Conservation (phyloP, 2,888 invertebrate genomes). For the Drosophila suboccidentalis region DNA sequence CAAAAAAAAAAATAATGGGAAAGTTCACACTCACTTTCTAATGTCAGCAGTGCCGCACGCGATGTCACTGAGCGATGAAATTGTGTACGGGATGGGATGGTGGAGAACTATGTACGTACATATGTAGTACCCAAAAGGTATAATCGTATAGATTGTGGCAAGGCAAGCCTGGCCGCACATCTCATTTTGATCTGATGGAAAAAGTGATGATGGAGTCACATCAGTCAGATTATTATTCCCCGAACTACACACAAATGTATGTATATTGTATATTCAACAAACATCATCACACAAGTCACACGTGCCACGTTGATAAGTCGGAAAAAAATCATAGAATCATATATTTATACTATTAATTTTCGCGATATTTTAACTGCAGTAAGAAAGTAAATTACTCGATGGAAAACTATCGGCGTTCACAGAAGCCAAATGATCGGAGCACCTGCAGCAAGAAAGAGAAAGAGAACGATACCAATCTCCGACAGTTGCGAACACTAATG, state of each 20-base stretch:
- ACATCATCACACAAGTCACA: conserved; percentile 33
- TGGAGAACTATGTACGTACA: background rate
- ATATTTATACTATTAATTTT: background rate
- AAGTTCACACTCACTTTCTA: conserved; percentile 73
- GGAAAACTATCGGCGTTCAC: conserved; percentile 5
- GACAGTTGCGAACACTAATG: conserved; percentile 2
- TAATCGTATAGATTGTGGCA: conserved; percentile 12
- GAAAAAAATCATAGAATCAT: conserved; percentile 3
- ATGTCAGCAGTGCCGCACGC: conserved; percentile 58
- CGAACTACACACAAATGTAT: conserved; percentile 15
- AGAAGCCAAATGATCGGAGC: background rate
- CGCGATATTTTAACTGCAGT: conserved; percentile 4
- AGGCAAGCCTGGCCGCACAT: conserved; percentile 21
- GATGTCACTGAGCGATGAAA: conserved; percentile 35
- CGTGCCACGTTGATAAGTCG: conserved; percentile 22
- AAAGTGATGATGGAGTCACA: conserved; percentile 6
- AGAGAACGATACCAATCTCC: background rate
- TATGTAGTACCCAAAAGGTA: background rate
- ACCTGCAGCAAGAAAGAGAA: conserved; percentile 5
- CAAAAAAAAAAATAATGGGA: conserved; percentile 55
- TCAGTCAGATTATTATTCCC: conserved; percentile 2
- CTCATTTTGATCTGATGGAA: conserved; percentile 1
- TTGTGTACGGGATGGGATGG: background rate
- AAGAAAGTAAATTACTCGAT: conserved; percentile 17
- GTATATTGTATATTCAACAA: conserved; percentile 19